These are phyloP conservation scores for Drosophila subsilvestris DNA, from an alignment of 2,888 invertebrate species.

Conservation along the genomic window DNA sequence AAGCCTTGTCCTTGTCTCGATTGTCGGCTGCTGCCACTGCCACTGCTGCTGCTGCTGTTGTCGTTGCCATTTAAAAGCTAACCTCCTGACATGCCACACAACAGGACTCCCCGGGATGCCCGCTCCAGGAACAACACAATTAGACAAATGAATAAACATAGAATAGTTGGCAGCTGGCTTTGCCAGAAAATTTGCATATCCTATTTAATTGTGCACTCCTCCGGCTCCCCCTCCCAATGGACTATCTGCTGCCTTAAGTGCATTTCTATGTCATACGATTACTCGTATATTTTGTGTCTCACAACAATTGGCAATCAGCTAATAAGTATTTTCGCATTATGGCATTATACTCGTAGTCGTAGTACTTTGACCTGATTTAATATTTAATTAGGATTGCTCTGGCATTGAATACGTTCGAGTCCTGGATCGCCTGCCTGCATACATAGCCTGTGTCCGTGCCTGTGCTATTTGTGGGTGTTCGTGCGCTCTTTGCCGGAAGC, in stretches of 20 bases:
- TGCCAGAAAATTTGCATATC: slow-evolving; percentile 56
- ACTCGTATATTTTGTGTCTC: slow-evolving; percentile 24
- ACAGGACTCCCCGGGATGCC: slow-evolving; percentile 6
- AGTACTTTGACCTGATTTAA: slow-evolving; percentile 69
- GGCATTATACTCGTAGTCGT: slow-evolving; percentile 45
- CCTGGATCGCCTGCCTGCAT: background rate
- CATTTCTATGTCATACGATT: slow-evolving; percentile 32
- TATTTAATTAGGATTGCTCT: slow-evolving; percentile 67
- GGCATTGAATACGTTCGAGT: slow-evolving; percentile 40
- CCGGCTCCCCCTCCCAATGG: background rate
- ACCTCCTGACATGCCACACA: slow-evolving; percentile 60
- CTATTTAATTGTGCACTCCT: background rate
- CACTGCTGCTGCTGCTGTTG: slow-evolving; percentile 39
- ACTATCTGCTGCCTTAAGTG: slow-evolving; percentile 25
- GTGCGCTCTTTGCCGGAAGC: slow-evolving; percentile 48
- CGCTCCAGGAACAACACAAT: slow-evolving; percentile 60
- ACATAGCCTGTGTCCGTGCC: slow-evolving; percentile 4
- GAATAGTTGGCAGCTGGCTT: slow-evolving; percentile 33
- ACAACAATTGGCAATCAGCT: slow-evolving; percentile 42
- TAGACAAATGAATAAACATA: slow-evolving; percentile 71
- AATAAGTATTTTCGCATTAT: slow-evolving; percentile 60
- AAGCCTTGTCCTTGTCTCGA: slow-evolving; percentile 62
- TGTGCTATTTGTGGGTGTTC: slow-evolving; percentile 43
- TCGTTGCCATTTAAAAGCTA: slow-evolving; percentile 64
- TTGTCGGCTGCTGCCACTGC: slow-evolving; percentile 33